Percentiles rank a stretch among this genome's conserved stretches.
phyloP scores from a whole-genome alignment of 2,113 vertebrate genomes.

The Tupaia chinensis region DNA sequence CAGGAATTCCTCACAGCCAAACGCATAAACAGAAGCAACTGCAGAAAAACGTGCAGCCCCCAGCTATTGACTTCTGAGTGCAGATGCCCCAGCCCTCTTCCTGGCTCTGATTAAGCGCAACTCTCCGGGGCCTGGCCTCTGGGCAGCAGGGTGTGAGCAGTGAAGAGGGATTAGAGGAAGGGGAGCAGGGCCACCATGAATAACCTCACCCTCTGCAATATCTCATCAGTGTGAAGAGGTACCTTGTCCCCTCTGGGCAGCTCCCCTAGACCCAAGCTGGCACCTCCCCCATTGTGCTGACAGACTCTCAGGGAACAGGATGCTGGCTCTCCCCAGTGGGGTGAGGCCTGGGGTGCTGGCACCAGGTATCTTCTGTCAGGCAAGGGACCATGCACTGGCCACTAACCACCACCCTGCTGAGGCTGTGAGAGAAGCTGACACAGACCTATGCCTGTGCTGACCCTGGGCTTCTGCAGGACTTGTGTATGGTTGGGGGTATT shows the following conservation, averaged over 20 bases:
- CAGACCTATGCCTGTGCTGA: background rate
- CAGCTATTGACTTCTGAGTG: slow-evolving; percentile 4
- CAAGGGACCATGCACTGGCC: background rate
- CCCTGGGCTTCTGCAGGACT: no score
- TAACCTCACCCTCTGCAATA: slow-evolving; percentile 55
- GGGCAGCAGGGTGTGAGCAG: slow-evolving; percentile 41
- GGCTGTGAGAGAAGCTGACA: background rate
- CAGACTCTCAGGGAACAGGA: background rate
- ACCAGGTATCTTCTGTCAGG: background rate
- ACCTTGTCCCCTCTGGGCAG: background rate
- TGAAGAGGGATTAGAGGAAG: slow-evolving; percentile 4
- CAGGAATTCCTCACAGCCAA: rapidly evolving
- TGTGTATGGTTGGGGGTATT: background rate
- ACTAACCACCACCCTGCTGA: background rate
- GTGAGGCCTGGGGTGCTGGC: background rate
- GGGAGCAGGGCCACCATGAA: slow-evolving; percentile 13
- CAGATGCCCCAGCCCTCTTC: background rate
- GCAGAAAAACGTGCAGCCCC: background rate
- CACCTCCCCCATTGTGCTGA: rapidly evolving
- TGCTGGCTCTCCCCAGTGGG: background rate
- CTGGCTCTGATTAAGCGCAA: background rate
- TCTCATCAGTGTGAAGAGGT: slow-evolving; percentile 42
- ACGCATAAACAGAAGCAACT: slow-evolving; percentile 38
- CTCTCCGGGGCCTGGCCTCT: background rate
- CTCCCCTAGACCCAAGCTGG: background rate